Conservation (phyloP, 2,888 invertebrate genomes). For the Drosophila antonietae region DNA sequence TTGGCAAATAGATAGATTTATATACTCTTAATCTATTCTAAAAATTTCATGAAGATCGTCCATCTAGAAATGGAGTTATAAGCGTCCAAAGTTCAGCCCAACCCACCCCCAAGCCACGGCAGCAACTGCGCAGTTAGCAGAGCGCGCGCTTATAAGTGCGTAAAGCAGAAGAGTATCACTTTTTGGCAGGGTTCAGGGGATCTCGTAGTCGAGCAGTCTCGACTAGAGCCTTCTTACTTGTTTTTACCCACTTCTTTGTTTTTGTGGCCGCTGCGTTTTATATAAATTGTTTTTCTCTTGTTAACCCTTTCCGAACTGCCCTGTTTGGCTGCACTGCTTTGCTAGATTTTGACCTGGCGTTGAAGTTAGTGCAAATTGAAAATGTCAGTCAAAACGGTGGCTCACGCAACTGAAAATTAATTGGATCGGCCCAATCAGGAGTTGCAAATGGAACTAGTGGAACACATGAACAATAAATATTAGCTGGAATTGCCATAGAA, state of each 20-base stretch:
- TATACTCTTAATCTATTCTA: too few species aligned
- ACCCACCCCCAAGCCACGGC: too few species aligned
- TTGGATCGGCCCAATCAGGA: background rate
- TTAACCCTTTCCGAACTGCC: background rate
- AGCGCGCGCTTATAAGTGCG: too few species aligned
- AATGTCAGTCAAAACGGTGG: constrained; percentile 60
- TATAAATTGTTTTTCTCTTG: constrained; percentile 39
- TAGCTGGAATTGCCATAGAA: background rate
- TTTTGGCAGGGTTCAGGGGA: too few species aligned
- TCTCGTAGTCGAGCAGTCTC: too few species aligned
- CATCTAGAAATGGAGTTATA: too few species aligned
- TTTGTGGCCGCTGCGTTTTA: constrained; percentile 30
- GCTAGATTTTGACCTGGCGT: constrained; percentile 16
- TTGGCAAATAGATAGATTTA: too few species aligned
- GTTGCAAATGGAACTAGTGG: background rate
- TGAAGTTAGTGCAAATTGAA: constrained; percentile 65
- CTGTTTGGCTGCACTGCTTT: background rate
- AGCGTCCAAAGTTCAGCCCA: too few species aligned
- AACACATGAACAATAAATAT: background rate
- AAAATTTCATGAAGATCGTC: too few species aligned
- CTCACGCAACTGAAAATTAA: constrained; percentile 17
- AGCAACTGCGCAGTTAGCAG: too few species aligned
- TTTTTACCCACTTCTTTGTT: constrained; percentile 12
- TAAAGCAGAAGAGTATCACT: too few species aligned
- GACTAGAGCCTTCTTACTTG: too few species aligned